Conservation (phyloP, 2,888 invertebrate genomes). For the Mesochorus sp. region DNA sequence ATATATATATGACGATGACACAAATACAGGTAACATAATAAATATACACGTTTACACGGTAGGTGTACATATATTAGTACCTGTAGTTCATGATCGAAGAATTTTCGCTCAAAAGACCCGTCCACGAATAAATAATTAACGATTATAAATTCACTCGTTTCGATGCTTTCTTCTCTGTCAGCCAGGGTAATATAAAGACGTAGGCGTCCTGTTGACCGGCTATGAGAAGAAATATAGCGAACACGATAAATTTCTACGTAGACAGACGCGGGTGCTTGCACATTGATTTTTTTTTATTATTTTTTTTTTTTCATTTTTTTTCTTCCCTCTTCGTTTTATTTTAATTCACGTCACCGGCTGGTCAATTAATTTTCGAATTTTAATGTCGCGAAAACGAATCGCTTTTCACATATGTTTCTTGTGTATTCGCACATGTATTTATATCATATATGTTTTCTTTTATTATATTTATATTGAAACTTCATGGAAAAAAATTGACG, state of each 20-base stretch:
- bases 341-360: slow-evolving; percentile 35
- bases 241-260: slow-evolving; percentile 64
- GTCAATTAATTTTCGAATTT: slow-evolving; percentile 53
- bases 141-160: slow-evolving; percentile 58
- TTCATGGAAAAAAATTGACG: slow-evolving; percentile 43
- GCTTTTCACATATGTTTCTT: slow-evolving; percentile 30
- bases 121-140: slow-evolving; percentile 60
- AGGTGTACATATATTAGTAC: slow-evolving; percentile 37
- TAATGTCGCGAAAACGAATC: slow-evolving; percentile 19
- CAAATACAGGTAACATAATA: slow-evolving; percentile 19
- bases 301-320: slow-evolving; percentile 2
- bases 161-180: slow-evolving; percentile 63
- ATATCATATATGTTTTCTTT: neutral
- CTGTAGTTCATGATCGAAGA: slow-evolving; percentile 14
- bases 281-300: slow-evolving; percentile 34
- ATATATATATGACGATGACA: too few relatives aligned
- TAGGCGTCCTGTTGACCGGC: slow-evolving; percentile 60
- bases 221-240: slow-evolving; percentile 61
- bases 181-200: slow-evolving; percentile 60
- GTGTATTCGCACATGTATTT: neutral
- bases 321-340: slow-evolving; percentile 3
- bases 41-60: slow-evolving; percentile 22
- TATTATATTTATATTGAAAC: slow-evolving; percentile 46
- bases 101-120: slow-evolving; percentile 31
- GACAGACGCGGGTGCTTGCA: slow-evolving; percentile 56